Evolutionary conservation across 2,888 invertebrate species (phyloP), one percentile per base, ranked within the genome.

Genomic region (Diarsia brunnea): DNA sequence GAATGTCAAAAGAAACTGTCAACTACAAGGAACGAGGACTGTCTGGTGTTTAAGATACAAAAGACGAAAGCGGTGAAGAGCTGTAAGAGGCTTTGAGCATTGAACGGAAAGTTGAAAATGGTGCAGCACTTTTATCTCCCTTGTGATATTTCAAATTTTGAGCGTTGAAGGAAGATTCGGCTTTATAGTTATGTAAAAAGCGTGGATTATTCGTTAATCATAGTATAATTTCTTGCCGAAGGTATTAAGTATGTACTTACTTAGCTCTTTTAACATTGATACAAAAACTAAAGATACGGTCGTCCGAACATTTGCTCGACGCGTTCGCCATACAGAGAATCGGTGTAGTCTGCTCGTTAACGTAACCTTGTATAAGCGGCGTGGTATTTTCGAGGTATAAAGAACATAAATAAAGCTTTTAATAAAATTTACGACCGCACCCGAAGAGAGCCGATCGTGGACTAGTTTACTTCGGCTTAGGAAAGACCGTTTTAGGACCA

Each of bases 1-100:
- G 27, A 78, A 78, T n/a, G 58, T 24, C 60, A 51, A 69, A 79
- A 69, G 31, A 61, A 79, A 53, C 31, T 60, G 2, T 19, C 31
- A 60, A 51, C 24, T 21, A 21, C 1, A 38, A 73, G 27, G n/a
- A 60, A 47, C 53, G 60, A n/a, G n/a, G n/a, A 38, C 47, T 10
- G 38, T 2, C 49, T 51, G 12, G 21, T 38, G 14, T 27, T 0
- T 11, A n/a, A 27, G 3, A 55, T 21, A 5, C 14, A 69, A 69
- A 47, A 67, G 11, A 19, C 10, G 27, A 31, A 19, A 1, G 19
- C 2, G 60, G 27, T 60, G 31, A 31, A 11, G 19, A 31, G 60
- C 60, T 31, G 10, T 27, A 10, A 27, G 10, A 58, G 27, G 27
- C 58, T 7, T 27, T 58, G 3, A 58, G 27, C 27, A 1, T 27